Conservation (phyloP, 2,888 invertebrate genomes). For the Ischnura elegans region DNA sequence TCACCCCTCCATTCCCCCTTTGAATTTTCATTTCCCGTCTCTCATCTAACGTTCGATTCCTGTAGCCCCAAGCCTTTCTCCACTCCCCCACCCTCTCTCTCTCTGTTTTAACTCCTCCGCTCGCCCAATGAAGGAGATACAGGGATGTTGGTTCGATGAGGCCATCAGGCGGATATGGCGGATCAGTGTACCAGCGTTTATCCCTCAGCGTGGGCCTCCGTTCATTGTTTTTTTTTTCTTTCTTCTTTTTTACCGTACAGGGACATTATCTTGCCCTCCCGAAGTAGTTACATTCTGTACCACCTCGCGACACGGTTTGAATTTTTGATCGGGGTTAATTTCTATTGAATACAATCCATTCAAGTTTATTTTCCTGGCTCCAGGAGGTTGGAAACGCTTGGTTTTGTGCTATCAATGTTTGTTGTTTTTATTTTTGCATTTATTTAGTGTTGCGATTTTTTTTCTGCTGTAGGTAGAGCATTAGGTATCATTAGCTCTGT, state of each 20-base stretch:
- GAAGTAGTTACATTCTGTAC: neutral
- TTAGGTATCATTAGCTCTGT: too few species aligned
- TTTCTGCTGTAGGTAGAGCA: too few species aligned
- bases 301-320: neutral
- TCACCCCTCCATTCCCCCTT: neutral
- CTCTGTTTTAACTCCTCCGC: neutral
- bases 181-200: neutral
- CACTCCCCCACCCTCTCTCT: neutral
- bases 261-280: neutral
- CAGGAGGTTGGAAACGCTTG: too few species aligned
- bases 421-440: too few species aligned
- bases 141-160: neutral
- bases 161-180: too few species aligned
- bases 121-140: neutral
- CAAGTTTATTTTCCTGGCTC: too few species aligned
- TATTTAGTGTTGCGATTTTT: too few species aligned
- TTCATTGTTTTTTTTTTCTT: neutral
- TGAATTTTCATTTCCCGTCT: neutral
- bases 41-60: neutral
- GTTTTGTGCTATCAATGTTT: too few species aligned
- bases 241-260: too few species aligned
- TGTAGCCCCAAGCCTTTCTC: neutral
- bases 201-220: neutral
- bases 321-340: too few species aligned
- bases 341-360: neutral